A percentile compares a stretch with the other conserved stretches of the same genome.
Conservation (phyloP, 1,140 invertebrate genomes). For the Camponotus pennsylvanicus region DNA sequence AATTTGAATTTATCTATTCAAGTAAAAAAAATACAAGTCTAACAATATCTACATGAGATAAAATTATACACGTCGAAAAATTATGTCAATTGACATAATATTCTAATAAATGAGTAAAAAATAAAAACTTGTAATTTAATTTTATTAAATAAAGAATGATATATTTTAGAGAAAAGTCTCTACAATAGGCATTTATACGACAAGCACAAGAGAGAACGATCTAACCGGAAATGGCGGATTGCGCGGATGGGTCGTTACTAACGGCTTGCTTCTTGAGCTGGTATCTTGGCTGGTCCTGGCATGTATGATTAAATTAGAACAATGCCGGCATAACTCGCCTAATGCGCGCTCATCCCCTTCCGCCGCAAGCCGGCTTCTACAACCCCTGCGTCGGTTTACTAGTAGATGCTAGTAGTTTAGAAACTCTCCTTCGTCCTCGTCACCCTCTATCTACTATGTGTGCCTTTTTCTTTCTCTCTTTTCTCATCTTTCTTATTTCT, state of each 20-base stretch:
- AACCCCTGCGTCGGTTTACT: constrained; percentile 68
- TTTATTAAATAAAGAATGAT: neutral
- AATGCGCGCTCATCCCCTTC: constrained; percentile 44
- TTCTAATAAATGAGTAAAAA: neutral
- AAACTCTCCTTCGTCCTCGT: constrained; percentile 53
- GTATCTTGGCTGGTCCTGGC: constrained; percentile 77
- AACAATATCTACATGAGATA: no score
- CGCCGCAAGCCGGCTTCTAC: neutral
- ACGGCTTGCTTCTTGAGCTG: constrained; percentile 65
- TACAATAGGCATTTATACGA: neutral
- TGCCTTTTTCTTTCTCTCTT: neutral
- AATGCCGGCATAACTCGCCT: constrained; percentile 81
- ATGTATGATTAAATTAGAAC: constrained; percentile 84
- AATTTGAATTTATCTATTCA: neutral
- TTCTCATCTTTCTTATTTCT: constrained; percentile 9
- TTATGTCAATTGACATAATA: neutral
- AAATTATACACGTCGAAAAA: neutral
- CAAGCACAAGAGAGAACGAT: constrained; percentile 31
- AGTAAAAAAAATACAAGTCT: no score
- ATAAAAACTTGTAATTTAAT: neutral
- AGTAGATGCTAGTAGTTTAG: constrained; percentile 71
- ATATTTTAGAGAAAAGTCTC: neutral
- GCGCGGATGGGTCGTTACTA: constrained; percentile 71
- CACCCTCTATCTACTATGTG: neutral
- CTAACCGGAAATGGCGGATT: constrained; percentile 54